A percentile compares a stretch with the other conserved stretches of the same genome.
phyloP scores from a whole-genome alignment of 2,113 vertebrate genomes.

The Clinocottus analis region DNA sequence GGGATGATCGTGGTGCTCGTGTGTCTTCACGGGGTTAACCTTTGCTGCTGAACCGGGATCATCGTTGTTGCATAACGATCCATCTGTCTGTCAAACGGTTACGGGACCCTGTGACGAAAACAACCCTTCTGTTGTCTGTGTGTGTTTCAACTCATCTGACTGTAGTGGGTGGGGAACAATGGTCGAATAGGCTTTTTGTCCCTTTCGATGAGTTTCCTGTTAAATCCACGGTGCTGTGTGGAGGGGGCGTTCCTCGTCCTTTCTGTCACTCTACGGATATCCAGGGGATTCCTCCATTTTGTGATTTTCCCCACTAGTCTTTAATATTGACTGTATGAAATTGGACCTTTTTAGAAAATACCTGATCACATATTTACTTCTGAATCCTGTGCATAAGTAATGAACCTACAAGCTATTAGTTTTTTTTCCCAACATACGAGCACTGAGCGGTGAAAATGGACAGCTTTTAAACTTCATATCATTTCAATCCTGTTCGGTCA shows the following conservation, averaged over 20 bases:
- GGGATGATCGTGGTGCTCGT: no score
- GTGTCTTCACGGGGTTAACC: no score
- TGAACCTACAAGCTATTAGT: not conserved
- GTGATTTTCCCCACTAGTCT: accelerated
- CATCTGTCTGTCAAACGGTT: not conserved
- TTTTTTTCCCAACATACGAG: not conserved
- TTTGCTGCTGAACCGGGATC: no score
- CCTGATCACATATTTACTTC: not conserved
- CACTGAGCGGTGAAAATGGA: not conserved
- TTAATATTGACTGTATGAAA: not conserved
- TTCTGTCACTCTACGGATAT: not conserved
- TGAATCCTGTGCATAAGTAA: not conserved
- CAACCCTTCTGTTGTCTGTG: not conserved
- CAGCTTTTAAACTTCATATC: no score
- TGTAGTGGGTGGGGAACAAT: not conserved
- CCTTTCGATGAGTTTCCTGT: conserved; percentile 21
- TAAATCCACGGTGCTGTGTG: not conserved
- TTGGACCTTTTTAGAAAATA: not conserved
- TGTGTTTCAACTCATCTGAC: no score
- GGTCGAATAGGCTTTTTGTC: not conserved
- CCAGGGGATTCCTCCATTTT: conserved; percentile 10
- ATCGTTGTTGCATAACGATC: conserved; percentile 36
- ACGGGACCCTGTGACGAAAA: no score
- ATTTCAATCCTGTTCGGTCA: not conserved
- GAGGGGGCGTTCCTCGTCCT: conserved; percentile 31